Percentiles rank a stretch among this genome's conserved stretches.
Evolutionary conservation across 2,113 vertebrate genomes (phyloP).

Genomic region (Heliornis fulica): DNA sequence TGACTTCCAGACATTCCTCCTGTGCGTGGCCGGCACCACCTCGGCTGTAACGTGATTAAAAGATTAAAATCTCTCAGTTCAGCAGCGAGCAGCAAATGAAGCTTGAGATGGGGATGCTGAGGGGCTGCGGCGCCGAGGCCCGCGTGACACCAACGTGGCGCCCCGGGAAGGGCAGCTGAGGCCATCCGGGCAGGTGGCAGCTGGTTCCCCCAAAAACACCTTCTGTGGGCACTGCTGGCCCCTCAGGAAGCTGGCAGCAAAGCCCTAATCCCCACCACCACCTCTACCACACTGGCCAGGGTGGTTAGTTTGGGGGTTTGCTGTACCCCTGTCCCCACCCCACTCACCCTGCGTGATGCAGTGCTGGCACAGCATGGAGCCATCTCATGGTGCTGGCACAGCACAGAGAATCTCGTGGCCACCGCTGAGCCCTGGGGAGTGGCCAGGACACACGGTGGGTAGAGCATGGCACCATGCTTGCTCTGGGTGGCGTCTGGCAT

Average conservation of each 20-base stretch:
- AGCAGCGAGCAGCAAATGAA: slow-evolving; percentile 46
- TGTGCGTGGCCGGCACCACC: slow-evolving; percentile 44
- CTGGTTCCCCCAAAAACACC: not conserved
- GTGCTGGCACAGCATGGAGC: not conserved
- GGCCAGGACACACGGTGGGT: not conserved
- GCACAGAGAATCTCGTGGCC: accelerated
- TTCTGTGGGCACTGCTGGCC: accelerated
- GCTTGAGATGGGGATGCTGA: slow-evolving; percentile 1
- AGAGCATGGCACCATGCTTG: not conserved
- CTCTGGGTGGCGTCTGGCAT: not conserved
- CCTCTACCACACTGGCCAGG: not conserved
- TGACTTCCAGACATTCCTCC: slow-evolving; percentile 63
- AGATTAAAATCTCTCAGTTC: slow-evolving; percentile 55
- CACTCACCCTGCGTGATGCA: accelerated
- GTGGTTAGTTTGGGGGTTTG: not conserved
- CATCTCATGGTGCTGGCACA: accelerated
- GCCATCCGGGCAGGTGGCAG: not conserved
- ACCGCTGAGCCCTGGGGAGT: accelerated
- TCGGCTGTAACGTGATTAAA: slow-evolving; percentile 54
- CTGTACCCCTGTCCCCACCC: not conserved
- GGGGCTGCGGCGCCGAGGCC: not conserved
- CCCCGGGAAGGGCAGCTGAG: not conserved
- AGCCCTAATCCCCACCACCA: not conserved
- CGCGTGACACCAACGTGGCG: accelerated
- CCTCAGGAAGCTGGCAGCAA: accelerated